Conservation (phyloP, 2,113 vertebrate species). For the Pithys albifrons region DNA sequence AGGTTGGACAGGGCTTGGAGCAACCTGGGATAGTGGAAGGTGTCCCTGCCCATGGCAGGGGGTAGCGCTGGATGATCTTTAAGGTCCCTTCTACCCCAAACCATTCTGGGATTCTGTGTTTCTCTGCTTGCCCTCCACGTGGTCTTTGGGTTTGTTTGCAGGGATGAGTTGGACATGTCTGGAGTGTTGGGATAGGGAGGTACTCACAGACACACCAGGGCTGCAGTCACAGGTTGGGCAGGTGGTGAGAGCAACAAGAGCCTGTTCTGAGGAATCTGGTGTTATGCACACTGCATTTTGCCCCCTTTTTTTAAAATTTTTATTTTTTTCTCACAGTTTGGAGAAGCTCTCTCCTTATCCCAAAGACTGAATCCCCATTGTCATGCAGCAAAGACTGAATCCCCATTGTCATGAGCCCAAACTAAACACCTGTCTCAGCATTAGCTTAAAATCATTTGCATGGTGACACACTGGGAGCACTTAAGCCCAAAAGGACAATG, state of each 20-base stretch:
- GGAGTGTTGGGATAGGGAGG: neutral
- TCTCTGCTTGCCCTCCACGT: neutral
- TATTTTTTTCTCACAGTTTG: no score
- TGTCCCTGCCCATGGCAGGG: neutral
- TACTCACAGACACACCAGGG: rapidly evolving
- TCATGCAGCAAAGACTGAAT: no score
- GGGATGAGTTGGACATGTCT: neutral
- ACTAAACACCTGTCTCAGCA: neutral
- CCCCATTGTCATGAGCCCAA: neutral
- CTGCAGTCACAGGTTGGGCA: neutral
- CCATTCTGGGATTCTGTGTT: neutral
- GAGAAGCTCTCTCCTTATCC: neutral
- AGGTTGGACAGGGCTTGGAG: neutral
- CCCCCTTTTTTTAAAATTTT: neutral
- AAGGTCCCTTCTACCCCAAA: neutral
- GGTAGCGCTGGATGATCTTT: neutral
- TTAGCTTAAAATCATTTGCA: neutral
- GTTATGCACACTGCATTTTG: neutral
- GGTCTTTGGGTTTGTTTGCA: neutral
- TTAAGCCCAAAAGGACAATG: neutral
- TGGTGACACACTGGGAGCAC: neutral
- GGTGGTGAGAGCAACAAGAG: neutral
- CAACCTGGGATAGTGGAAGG: neutral
- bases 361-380: neutral
- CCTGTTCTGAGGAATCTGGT: neutral